A percentile compares a stretch with the other conserved stretches of the same genome.
Conservation (phyloP, 1,140 invertebrate species). For the Harlomillsia oculata region DNA sequence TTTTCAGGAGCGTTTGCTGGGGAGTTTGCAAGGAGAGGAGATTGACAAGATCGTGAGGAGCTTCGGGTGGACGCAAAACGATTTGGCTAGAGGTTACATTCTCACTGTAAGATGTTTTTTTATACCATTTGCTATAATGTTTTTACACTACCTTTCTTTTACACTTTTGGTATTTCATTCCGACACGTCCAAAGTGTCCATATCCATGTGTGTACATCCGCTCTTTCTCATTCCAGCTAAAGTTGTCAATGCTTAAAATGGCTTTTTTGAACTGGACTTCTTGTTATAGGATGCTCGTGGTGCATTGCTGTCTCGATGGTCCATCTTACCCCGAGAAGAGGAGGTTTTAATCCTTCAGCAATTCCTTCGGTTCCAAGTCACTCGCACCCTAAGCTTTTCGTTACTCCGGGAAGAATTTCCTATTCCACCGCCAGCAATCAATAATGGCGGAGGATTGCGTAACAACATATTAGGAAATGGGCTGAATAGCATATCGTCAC, state of each 20-base stretch:
- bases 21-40: conserved; percentile 64
- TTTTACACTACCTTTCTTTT: background rate
- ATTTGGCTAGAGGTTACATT: conserved; percentile 76
- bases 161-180: background rate
- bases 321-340: conserved; percentile 68
- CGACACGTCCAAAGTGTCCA: too few relatives aligned
- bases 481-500: too few relatives aligned
- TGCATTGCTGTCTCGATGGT: conserved; percentile 66
- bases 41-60: conserved; percentile 67
- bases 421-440: too few relatives aligned
- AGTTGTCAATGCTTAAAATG: too few relatives aligned
- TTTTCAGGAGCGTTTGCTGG: conserved; percentile 65
- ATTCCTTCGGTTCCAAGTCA: conserved; percentile 74
- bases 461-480: too few relatives aligned
- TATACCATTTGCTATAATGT: background rate
- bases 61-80: conserved; percentile 76
- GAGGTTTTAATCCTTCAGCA: conserved; percentile 75
- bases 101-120: conserved; percentile 53
- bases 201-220: too few relatives aligned
- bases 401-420: conserved; percentile 32
- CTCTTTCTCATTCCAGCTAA: too few relatives aligned
- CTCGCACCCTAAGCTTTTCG: conserved; percentile 54
- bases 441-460: too few relatives aligned
- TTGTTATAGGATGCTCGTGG: conserved; percentile 55
- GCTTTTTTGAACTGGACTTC: too few relatives aligned